Evolutionary conservation across 1,140 invertebrate species (phyloP).

Genomic region (Himalopsyche phryganea): DNA sequence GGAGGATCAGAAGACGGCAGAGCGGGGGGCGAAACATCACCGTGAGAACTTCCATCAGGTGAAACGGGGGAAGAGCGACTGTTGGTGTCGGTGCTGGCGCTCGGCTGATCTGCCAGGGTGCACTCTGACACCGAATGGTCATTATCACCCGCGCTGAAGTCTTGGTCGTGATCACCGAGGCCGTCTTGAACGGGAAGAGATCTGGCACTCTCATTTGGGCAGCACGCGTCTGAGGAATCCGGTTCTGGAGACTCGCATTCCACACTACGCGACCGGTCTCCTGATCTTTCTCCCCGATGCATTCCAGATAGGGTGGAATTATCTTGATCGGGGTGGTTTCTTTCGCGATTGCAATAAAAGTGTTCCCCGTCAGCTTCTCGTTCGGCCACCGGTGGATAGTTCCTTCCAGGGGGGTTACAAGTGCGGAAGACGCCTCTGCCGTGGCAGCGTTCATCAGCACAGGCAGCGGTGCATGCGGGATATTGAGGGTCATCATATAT

Average conservation of each 20-base stretch:
- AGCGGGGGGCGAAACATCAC: too few relatives aligned
- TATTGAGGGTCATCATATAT: conserved; percentile 39
- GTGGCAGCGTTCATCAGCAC: conserved; percentile 22
- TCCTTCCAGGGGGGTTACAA: conserved; percentile 22
- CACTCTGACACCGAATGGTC: conserved; percentile 26
- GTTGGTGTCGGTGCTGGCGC: not conserved
- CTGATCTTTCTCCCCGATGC: conserved; percentile 3
- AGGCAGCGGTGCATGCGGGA: conserved; percentile 27
- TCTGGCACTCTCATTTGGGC: not conserved
- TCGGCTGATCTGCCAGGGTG: not conserved
- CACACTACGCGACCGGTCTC: conserved; percentile 7
- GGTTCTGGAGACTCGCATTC: conserved; percentile 29
- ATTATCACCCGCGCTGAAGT: conserved; percentile 24
- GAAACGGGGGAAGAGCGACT: not conserved
- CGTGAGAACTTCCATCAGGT: too few relatives aligned
- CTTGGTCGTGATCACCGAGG: conserved; percentile 27
- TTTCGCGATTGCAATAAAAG: not conserved
- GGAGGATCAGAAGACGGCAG: too few relatives aligned
- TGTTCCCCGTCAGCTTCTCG: not conserved
- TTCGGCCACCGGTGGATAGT: conserved; percentile 5
- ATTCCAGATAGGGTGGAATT: not conserved
- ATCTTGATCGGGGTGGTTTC: not conserved
- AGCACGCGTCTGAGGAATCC: conserved; percentile 9
- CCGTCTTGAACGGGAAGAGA: conserved; percentile 20
- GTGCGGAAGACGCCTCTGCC: conserved; percentile 18